Conservation (phyloP, 2,797 vertebrate species). For the Sebastes cheni region DNA sequence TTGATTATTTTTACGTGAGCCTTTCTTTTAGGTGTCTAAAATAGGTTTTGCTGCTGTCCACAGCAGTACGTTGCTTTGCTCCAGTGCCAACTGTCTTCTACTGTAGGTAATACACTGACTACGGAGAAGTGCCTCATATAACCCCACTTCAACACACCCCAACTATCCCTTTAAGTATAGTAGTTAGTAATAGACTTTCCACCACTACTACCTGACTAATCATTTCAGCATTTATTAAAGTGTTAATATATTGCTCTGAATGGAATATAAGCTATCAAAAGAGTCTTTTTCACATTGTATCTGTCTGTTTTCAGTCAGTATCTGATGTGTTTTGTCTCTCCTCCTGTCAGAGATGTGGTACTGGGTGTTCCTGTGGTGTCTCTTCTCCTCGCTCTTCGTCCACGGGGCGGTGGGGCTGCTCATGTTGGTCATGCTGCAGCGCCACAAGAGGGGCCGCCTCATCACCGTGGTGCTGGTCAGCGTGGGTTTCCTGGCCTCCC, state of each 20-base stretch:
- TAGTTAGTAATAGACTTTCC: not conserved
- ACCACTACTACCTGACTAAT: not conserved
- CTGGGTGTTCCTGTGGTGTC: slow-evolving; percentile 99
- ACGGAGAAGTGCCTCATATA: no score
- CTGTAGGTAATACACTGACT: no score
- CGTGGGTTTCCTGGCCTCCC: slow-evolving; percentile 92
- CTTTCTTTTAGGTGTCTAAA: no score
- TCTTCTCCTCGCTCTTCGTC: slow-evolving; percentile 97
- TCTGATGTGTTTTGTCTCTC: slow-evolving; percentile 16
- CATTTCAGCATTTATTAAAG: not conserved
- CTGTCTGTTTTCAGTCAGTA: not conserved
- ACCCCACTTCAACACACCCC: no score
- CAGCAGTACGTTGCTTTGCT: no score
- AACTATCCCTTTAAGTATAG: not conserved
- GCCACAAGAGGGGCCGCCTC: slow-evolving; percentile 92
- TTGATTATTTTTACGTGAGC: accelerated
- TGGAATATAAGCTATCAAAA: not conserved
- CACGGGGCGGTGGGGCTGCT: slow-evolving; percentile 91
- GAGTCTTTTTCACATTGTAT: not conserved
- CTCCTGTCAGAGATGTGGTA: slow-evolving; percentile 88
- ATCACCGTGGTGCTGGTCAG: slow-evolving; percentile 94
- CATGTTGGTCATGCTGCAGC: slow-evolving; percentile 96
- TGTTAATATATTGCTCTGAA: not conserved
- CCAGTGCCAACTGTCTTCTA: no score
- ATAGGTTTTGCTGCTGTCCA: no score